phyloP scores from a whole-genome alignment of 2,888 invertebrate species.

The Oeneis ivallda region DNA sequence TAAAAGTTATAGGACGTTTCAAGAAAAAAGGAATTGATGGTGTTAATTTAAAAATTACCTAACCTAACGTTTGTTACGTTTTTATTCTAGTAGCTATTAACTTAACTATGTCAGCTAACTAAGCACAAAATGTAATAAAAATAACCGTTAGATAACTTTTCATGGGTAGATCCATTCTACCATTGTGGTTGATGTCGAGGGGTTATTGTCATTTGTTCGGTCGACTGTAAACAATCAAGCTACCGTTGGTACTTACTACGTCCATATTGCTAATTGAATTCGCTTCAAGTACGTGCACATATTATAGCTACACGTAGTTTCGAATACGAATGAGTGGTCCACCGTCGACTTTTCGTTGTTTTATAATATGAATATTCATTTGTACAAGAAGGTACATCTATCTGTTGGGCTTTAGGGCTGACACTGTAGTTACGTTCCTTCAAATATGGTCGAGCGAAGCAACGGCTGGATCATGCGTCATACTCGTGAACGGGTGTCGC shows the following conservation, averaged over 20 bases:
- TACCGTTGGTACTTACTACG: conserved; percentile 32
- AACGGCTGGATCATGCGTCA: too few relatives aligned
- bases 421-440: too few relatives aligned
- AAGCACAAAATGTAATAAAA: conserved; percentile 1
- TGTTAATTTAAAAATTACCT: too few relatives aligned
- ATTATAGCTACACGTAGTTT: conserved; percentile 13
- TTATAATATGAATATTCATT: conserved; percentile 36
- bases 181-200: conserved; percentile 22
- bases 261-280: conserved; percentile 36
- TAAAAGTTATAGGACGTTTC: too few relatives aligned
- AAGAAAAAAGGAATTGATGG: too few relatives aligned
- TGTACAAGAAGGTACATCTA: conserved; percentile 24
- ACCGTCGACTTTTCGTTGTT: conserved; percentile 35
- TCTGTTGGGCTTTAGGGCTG: conserved; percentile 27
- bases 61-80: too few relatives aligned
- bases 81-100: too few relatives aligned
- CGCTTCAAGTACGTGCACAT: conserved; percentile 16
- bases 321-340: conserved; percentile 37
- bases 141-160: background rate
- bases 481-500: too few relatives aligned
- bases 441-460: too few relatives aligned
- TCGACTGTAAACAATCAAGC: conserved; percentile 35
- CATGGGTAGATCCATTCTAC: conserved; percentile 7
- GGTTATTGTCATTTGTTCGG: conserved; percentile 36
- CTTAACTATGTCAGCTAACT: background rate